Conservation (phyloP, 2,113 vertebrate species). For the Thryonomys swinderianus region DNA sequence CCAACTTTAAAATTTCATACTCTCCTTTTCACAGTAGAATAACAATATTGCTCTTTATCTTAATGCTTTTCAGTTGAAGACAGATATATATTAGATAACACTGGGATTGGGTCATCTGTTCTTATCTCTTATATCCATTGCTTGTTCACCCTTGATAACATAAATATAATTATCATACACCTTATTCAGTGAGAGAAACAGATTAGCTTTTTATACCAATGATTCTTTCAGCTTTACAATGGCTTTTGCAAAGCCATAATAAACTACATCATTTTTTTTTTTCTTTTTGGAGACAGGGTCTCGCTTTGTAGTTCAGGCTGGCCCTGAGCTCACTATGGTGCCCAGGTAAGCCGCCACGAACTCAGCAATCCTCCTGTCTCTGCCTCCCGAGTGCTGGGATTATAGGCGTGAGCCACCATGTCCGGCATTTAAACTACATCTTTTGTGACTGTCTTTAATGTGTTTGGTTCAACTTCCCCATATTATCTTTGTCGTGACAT, state of each 20-base stretch:
- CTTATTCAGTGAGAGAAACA: constrained; percentile 65
- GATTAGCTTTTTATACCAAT: constrained; percentile 50
- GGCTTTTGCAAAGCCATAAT: constrained; percentile 56
- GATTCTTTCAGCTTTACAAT: constrained; percentile 34
- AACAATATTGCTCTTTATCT: constrained; percentile 46
- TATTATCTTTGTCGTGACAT: constrained; percentile 52
- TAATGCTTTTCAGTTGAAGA: constrained; percentile 60
- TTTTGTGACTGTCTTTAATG: constrained; percentile 59
- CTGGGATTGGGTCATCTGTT: constrained; percentile 59
- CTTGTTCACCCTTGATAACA: constrained; percentile 65
- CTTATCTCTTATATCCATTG: constrained; percentile 68
- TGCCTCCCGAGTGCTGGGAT: no score
- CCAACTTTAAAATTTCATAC: constrained; percentile 66
- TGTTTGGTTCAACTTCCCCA: constrained; percentile 55
- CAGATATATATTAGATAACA: constrained; percentile 66
- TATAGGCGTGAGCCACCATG: no score
- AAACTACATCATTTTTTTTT: constrained; percentile 47
- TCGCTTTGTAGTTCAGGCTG: no score
- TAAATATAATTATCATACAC: constrained; percentile 75
- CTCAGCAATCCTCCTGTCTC: no score
- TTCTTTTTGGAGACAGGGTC: no score
- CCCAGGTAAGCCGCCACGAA: no score
- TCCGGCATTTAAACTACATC: no score
- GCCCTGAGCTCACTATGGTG: no score
- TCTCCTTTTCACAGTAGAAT: constrained; percentile 67